Evolutionary conservation across 23 tunicate species (phyloP).

Genomic region (Styela clava): DNA sequence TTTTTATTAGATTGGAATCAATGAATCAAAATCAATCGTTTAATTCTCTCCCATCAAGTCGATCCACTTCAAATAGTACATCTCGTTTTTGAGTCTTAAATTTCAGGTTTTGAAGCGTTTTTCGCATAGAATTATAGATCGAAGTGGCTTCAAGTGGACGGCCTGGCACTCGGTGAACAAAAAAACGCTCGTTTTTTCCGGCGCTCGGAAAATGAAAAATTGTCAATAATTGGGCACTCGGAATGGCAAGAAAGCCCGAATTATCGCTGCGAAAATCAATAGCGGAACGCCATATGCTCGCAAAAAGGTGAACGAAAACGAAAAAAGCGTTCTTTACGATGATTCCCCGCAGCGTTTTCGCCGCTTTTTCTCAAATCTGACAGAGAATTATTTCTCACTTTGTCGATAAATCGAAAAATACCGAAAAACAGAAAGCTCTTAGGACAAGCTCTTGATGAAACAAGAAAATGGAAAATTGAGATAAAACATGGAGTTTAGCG

Average conservation of each 20-base stretch:
- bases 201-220: slow-evolving; percentile 7
- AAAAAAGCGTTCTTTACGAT: not conserved
- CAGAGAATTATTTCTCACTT: slow-evolving; percentile 2
- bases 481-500: too few relatives aligned
- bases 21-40: not conserved
- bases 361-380: not conserved
- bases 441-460: not conserved
- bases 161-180: not conserved
- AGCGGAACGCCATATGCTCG: slow-evolving; percentile 6
- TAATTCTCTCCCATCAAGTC: not conserved
- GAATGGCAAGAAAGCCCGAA: slow-evolving; percentile 5
- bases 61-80: not conserved
- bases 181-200: slow-evolving; percentile 3
- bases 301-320: not conserved
- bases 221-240: slow-evolving; percentile 24
- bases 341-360: not conserved
- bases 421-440: not conserved
- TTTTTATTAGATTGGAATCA: too few relatives aligned
- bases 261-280: slow-evolving; percentile 6
- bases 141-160: slow-evolving; percentile 11
- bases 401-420: slow-evolving; percentile 13
- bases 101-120: not conserved
- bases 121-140: slow-evolving; percentile 6
- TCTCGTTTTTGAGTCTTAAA: not conserved
- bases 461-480: not conserved